Base-by-base conservation (phyloP, 2,888 invertebrate species). In the Oligia fasciuncula region DNA sequence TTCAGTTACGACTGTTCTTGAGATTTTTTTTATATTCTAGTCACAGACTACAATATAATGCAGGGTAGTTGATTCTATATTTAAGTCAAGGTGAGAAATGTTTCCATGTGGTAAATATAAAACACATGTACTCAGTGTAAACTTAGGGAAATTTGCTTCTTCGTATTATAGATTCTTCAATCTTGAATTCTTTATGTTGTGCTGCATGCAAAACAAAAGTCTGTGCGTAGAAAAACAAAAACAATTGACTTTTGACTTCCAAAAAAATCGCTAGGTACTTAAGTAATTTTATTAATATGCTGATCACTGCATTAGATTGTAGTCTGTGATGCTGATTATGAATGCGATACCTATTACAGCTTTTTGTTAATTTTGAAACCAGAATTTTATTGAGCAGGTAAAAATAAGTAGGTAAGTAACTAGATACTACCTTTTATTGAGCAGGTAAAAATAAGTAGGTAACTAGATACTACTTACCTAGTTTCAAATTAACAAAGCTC, bases 11-110 rank as follows among this genome's bases (percentile, higher is more conserved):
- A 69, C 43, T 62, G 72, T 69, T 71, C 67, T 74, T 60, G 67
- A 63, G 54, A 51, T 70, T 80, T 83, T 29, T 81, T 83, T 85
- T 66, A 70, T 79, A 68, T 78, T 84, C 65, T 83, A 77, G 29
- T 29, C 29, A 29, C 29, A 29, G 1, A 29, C 29, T 29, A 29
- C 29, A 29, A 29, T 29, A 29, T 29, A 29, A 29, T 29, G 29
- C 29, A 29, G 29, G 29, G 29, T 29, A 29, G 75, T 81, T 43
- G 76, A 78, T 75, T 81, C 88, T 88, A 87, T 80, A 73, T 83
- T 80, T 81, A 79, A 73, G 67, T 76, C 80, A 85, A 87, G 87
- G 85, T 81, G 73, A 83, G 81, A 87, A 84, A 87, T 87, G 81
- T 74, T 85, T 85, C 74, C 86, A 65, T 70, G 68, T 79, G 35